Evolutionary conservation across 2,113 vertebrate species (phyloP), one percentile per base, ranked within the genome.

Genomic region (Falco punctatus): DNA sequence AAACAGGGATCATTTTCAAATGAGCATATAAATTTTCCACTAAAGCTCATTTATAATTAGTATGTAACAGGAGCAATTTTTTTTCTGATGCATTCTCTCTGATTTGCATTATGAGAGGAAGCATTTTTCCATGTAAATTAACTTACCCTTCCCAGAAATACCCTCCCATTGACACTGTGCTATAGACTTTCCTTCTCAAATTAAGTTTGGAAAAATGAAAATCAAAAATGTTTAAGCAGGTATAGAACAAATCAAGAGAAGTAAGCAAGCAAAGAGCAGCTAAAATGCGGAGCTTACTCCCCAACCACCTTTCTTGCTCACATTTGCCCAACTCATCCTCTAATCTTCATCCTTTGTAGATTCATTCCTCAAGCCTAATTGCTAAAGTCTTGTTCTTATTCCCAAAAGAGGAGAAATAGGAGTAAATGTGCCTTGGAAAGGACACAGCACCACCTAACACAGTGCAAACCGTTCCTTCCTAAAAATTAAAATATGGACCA

Each of bases 31-130:
- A 97, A 95, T 97, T 97, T 93, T 97, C 86, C 42, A 84, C 71
- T 92, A 97, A 96, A 94, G n/a, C 5, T 54, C 92, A 91, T 95
- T 97, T 95, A 90, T 97, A 98, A 97, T 97, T 97, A 93, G 85
- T 88, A 88, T 95, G 72, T 81, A 95, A 89, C 66, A 80, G 86
- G 65, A 94, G 27, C 51, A 54, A 32, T 75, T 89, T 86, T 89
- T 95, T 90, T 78, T 26, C 57, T 91, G 22, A 64, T 96, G 84
- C 14, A 8, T 85, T 92, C 80, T 96, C 78, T 86, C 78, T 55
- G 28, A 82, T 94, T 91, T 96, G 35, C 82, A 87, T 86, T 95
- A 70, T 74, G 79, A 97, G 70, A 40, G 15, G 87, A 94, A 86
- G 35, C 24, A 75, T 94, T 97, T 98, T 93, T 58, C 62, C 61